phyloP scores from a whole-genome alignment of 2,113 vertebrate species.

The Eulacestoma nigropectus region DNA sequence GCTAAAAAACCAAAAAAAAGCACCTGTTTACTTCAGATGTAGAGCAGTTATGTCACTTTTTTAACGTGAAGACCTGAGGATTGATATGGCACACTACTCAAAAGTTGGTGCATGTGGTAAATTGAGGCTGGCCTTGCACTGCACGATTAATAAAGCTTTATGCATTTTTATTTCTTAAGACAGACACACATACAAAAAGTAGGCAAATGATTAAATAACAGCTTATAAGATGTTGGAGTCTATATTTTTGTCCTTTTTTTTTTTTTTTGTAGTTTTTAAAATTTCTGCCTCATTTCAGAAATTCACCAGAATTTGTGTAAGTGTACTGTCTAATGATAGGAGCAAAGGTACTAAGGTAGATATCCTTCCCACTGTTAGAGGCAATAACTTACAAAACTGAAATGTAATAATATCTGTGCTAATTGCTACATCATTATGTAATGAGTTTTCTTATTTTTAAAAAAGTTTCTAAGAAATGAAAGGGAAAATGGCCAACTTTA shows the following conservation, averaged over 20 bases:
- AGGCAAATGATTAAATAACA: neutral
- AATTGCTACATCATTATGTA: neutral
- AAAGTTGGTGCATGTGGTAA: neutral
- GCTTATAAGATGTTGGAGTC: neutral
- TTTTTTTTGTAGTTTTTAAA: neutral
- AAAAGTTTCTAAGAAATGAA: neutral
- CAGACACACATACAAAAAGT: neutral
- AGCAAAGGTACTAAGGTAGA: neutral
- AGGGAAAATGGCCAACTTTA: neutral
- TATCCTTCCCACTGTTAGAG: neutral
- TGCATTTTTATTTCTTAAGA: neutral
- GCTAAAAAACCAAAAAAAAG: too few relatives aligned
- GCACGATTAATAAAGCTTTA: neutral
- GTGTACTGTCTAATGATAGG: neutral
- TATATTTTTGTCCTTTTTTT: neutral
- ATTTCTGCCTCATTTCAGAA: neutral
- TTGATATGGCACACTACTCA: neutral
- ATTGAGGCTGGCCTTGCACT: neutral
- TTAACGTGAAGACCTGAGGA: neutral
- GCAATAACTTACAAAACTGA: neutral
- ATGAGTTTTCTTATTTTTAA: neutral
- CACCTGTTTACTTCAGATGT: neutral
- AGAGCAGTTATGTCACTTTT: neutral
- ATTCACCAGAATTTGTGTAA: neutral
- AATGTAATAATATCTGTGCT: neutral